phyloP scores from a whole-genome alignment of 1,140 invertebrate genomes.

The Conus ventricosus region DNA sequence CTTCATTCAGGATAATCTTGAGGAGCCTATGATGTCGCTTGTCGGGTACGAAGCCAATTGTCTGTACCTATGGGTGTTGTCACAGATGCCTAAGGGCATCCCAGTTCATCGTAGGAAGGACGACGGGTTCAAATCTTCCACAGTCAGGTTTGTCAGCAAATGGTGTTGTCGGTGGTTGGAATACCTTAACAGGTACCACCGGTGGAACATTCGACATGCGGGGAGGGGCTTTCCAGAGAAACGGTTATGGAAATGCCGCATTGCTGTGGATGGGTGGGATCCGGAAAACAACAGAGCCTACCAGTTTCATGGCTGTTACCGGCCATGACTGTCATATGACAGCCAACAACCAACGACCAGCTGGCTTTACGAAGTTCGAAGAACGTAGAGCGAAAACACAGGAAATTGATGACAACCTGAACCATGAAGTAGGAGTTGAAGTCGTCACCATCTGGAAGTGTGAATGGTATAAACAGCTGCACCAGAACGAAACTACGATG shows the following conservation, averaged over 20 bases:
- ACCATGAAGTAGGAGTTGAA: background rate
- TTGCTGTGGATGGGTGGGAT: constrained; percentile 18
- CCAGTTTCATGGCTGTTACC: constrained; percentile 24
- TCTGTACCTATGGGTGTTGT: constrained; percentile 42
- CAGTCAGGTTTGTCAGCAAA: too few relatives aligned
- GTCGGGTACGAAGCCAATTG: constrained; percentile 51
- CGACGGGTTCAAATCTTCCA: too few relatives aligned
- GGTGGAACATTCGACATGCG: too few relatives aligned
- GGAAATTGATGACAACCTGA: background rate
- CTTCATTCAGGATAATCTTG: constrained; percentile 28
- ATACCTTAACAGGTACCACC: too few relatives aligned
- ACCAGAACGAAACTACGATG: background rate
- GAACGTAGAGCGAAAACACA: background rate
- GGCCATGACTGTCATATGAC: background rate
- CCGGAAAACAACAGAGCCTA: background rate
- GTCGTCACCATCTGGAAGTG: constrained; percentile 23
- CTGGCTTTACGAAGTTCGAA: too few relatives aligned
- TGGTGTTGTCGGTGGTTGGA: too few relatives aligned
- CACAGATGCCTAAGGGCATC: constrained; percentile 30
- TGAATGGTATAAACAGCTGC: constrained; percentile 13
- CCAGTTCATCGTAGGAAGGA: too few relatives aligned
- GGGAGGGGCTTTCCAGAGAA: too few relatives aligned
- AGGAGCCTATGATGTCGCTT: too few relatives aligned
- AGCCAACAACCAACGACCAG: too few relatives aligned
- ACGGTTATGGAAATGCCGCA: background rate